phyloP scores from a whole-genome alignment of 2,888 invertebrate genomes.

The Ectemnius lituratus region DNA sequence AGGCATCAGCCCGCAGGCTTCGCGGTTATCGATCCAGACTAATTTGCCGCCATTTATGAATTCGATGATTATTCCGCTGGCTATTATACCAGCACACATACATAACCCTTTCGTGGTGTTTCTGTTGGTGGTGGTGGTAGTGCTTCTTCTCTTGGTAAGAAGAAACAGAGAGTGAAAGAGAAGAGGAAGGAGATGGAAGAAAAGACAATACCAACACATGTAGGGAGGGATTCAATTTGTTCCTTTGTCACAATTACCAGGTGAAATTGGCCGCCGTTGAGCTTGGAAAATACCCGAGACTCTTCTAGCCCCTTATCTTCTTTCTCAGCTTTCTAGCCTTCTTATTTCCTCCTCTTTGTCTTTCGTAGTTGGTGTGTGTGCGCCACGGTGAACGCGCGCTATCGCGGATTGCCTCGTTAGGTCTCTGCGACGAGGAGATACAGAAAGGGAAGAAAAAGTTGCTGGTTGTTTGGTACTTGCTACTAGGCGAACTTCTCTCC shows the following conservation, averaged over 20 bases:
- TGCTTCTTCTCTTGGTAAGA: not conserved
- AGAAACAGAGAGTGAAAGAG: no score
- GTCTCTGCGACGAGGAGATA: not conserved
- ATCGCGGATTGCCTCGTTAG: conserved; percentile 18
- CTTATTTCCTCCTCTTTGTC: conserved; percentile 4
- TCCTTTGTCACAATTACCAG: conserved; percentile 49
- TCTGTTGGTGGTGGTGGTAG: no score
- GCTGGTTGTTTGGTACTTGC: not conserved
- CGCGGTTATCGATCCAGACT: conserved; percentile 6
- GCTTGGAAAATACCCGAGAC: conserved; percentile 36
- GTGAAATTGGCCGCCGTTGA: conserved; percentile 44
- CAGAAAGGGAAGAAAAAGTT: not conserved
- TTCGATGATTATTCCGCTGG: conserved; percentile 5
- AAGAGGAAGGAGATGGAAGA: no score
- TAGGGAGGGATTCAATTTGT: conserved; percentile 44
- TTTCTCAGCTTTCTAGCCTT: conserved; percentile 28
- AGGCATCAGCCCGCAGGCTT: not conserved
- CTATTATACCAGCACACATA: not conserved
- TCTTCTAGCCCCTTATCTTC: conserved; percentile 21
- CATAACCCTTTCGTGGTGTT: not conserved
- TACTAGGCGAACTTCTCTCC: not conserved
- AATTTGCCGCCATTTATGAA: not conserved
- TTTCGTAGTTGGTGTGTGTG: not conserved
- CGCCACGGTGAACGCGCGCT: not conserved
- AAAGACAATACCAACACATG: not conserved